Percentiles rank a stretch among this genome's conserved stretches.
Evolutionary conservation across 2,113 vertebrate species (phyloP).

Genomic region (Sceloporus undulatus): DNA sequence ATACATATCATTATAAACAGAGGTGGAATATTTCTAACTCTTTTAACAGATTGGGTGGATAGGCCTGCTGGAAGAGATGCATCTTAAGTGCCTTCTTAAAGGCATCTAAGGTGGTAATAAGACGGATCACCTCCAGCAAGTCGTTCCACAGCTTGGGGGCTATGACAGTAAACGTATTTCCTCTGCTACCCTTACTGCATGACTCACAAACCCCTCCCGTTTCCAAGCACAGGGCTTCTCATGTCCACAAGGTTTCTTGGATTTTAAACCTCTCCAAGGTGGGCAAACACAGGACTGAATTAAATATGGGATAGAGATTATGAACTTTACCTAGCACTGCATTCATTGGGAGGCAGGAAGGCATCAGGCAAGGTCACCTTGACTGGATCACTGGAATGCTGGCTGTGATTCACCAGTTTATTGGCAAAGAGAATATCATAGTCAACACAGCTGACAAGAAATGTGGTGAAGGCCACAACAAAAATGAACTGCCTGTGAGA

Average conservation of each 20-base stretch:
- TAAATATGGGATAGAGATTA: background rate
- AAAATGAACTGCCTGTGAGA: slow-evolving; percentile 93
- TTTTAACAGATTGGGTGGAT: no score
- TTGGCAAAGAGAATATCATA: slow-evolving; percentile 99
- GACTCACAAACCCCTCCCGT: background rate
- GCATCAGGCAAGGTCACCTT: slow-evolving; percentile 97
- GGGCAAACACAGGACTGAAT: background rate
- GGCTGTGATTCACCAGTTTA: slow-evolving; percentile 95
- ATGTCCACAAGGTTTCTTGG: background rate
- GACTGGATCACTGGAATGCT: slow-evolving; percentile 84
- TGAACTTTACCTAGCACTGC: slow-evolving; percentile 85
- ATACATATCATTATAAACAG: no score
- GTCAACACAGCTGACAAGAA: slow-evolving; percentile 97
- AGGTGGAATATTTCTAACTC: no score
- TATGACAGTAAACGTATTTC: no score
- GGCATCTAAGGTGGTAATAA: no score
- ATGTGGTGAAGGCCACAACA: slow-evolving; percentile 96
- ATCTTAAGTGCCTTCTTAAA: no score
- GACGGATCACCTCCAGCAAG: no score
- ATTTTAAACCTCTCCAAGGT: background rate
- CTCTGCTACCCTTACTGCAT: no score
- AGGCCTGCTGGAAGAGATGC: no score
- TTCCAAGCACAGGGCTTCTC: background rate
- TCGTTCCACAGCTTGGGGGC: no score
- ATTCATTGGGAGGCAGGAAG: slow-evolving; percentile 90